phyloP scores from a whole-genome alignment of 2,797 vertebrate species.

The Cynodonichthys magdalenae region DNA sequence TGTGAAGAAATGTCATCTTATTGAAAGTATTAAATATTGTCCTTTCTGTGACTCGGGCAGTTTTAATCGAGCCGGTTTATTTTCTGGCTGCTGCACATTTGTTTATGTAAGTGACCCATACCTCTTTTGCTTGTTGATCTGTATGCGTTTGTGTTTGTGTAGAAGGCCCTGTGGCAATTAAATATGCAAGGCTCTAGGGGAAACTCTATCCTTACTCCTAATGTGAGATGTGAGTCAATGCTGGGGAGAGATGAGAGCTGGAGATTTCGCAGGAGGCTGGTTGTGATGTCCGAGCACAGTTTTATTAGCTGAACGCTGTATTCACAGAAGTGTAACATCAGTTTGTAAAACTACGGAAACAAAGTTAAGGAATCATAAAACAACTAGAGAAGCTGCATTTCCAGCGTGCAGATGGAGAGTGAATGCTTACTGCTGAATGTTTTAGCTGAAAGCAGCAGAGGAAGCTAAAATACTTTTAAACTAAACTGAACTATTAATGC shows the following conservation, averaged over 20 bases:
- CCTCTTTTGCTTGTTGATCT: slow-evolving; percentile 64
- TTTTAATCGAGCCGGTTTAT: slow-evolving; percentile 39
- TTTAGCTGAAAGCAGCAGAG: no score
- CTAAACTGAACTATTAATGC: no score
- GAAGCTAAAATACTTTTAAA: no score
- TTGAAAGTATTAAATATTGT: slow-evolving; percentile 37
- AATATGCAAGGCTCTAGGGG: slow-evolving; percentile 79
- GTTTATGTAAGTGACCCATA: slow-evolving; percentile 44
- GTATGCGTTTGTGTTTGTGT: slow-evolving; percentile 48
- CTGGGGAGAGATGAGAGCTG: slow-evolving; percentile 50
- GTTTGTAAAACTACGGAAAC: not conserved
- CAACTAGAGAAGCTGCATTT: no score
- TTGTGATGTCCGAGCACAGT: slow-evolving; percentile 21
- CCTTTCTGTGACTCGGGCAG: slow-evolving; percentile 8
- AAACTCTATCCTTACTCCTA: slow-evolving; percentile 78
- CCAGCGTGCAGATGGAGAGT: no score
- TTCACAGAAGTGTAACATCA: not conserved
- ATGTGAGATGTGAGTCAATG: slow-evolving; percentile 80
- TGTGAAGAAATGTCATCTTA: slow-evolving; percentile 36
- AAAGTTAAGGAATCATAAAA: not conserved
- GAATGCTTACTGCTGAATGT: no score
- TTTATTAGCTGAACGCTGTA: slow-evolving; percentile 2
- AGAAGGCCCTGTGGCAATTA: slow-evolving; percentile 72
- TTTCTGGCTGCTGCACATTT: slow-evolving; percentile 31
- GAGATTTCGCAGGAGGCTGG: slow-evolving; percentile 42